Base-by-base conservation (phyloP, 2,113 vertebrate species). In the Erythrolamprus reginae region DNA sequence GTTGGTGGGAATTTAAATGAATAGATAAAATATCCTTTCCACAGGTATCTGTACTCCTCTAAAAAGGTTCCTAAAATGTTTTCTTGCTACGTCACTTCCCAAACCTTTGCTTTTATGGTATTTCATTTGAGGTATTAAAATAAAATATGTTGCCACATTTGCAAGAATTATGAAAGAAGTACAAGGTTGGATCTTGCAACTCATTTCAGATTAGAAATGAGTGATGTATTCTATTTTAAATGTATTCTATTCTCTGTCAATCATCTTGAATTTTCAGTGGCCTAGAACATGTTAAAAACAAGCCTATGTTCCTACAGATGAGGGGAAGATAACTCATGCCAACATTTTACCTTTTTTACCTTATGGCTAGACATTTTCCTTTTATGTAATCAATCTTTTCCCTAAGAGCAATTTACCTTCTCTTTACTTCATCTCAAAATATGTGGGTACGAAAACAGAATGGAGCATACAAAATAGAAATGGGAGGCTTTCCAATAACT, bases 381-480 rank as follows among this genome's bases (percentile, higher is more conserved):
- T 38, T 33, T 70, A 38, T 33, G 5, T 70, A 70, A 17, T 33
- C 15, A 28, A 70, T 70, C 15, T 70, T 70, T 70, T 33, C 65
- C 5, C n/a, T 19, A 70, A n/a, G 45, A 45, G n/a, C 65, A 38
- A 38, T 70, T n/a, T 19, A 70, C 5, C n/a, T 33, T 70, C 13
- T 15, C n/a, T 33, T n/a, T 33, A 38, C 61, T 33, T 65, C 12
- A 70, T 17, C 13, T 12, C 61, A 70, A 70, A 70, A 70, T 38
- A 19, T 70, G n/a, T 38, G 3, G 0, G 7, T 86, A 82, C 87
- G 58, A 58, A 92, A 55, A 0, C 7, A 86, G n/a, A 84, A 92
- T 91, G 26, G 0, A 1, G 4, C 83, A 84, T 92, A 92, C 94
- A 90, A 92, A 92, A 92, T 90, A 90, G 89, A 93, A 92, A 65